Percentiles rank a stretch among this genome's conserved stretches.
phyloP scores from a whole-genome alignment of 1,140 invertebrate species.

The Arion vulgaris region DNA sequence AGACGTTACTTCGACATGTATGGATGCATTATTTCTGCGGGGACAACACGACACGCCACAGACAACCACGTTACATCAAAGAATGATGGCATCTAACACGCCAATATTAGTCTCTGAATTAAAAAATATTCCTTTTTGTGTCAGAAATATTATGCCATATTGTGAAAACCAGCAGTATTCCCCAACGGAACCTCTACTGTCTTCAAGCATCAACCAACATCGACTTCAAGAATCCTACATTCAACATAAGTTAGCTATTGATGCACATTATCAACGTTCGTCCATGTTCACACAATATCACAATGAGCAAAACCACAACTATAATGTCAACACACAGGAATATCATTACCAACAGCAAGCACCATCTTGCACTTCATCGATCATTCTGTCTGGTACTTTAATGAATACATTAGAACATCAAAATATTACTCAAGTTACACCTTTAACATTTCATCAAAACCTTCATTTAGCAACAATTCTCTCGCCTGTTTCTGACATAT shows the following conservation, averaged over 20 bases:
- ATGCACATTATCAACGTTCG: too few species aligned
- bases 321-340: background rate
- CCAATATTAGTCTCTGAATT: background rate
- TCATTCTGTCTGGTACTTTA: too few species aligned
- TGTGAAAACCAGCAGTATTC: too few species aligned
- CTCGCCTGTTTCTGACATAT: background rate
- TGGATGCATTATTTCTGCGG: slow-evolving; percentile 1
- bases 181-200: too few species aligned
- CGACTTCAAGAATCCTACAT: too few species aligned
- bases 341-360: background rate
- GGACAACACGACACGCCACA: slow-evolving; percentile 31
- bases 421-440: background rate
- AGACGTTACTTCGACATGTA: slow-evolving; percentile 22
- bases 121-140: too few species aligned
- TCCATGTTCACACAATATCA: background rate
- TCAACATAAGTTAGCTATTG: too few species aligned
- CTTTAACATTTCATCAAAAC: background rate
- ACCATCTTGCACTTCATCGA: background rate
- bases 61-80: slow-evolving; percentile 47
- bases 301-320: background rate
- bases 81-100: slow-evolving; percentile 48
- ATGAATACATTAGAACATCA: background rate
- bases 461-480: background rate
- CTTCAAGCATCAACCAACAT: too few species aligned
- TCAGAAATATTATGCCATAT: too few species aligned